A percentile compares a stretch with the other conserved stretches of the same genome.
Conservation (phyloP, 1,140 invertebrate genomes). For the Cyclina sinensis region DNA sequence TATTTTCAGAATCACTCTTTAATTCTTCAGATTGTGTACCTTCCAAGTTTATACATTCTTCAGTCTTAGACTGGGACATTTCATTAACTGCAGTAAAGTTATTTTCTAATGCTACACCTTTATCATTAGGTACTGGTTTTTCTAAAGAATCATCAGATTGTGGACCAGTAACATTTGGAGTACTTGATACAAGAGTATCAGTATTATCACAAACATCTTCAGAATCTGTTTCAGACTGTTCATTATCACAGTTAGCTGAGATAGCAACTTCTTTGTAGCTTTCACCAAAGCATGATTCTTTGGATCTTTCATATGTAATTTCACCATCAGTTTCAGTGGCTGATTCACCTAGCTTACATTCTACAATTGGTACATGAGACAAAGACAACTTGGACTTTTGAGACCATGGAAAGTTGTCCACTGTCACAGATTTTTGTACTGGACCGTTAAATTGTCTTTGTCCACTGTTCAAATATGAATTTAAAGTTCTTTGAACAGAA, state of each 20-base stretch:
- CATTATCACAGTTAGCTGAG: not conserved
- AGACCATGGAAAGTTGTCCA: conserved; percentile 36
- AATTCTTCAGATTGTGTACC: not conserved
- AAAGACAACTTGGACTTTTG: not conserved
- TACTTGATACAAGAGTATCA: not conserved
- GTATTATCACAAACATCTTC: not conserved
- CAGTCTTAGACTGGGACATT: not conserved
- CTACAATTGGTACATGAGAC: conserved; percentile 63
- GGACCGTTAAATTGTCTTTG: not conserved
- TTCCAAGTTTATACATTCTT: not conserved
- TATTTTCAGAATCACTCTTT: not conserved
- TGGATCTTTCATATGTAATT: not conserved
- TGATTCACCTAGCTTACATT: conserved; percentile 54
- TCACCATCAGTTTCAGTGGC: conserved; percentile 31
- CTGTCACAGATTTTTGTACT: not conserved
- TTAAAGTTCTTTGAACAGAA: not conserved
- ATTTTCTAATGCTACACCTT: not conserved
- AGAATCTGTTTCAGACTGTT: conserved; percentile 31
- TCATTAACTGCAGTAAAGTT: not conserved
- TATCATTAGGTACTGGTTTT: not conserved
- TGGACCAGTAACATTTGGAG: not conserved
- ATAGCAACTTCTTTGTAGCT: not conserved
- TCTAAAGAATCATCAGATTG: not conserved
- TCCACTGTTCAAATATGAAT: conserved; percentile 15
- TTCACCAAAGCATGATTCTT: not conserved